Base-by-base conservation (phyloP, 2,888 invertebrate genomes). In the Temnothorax rugatulus region DNA sequence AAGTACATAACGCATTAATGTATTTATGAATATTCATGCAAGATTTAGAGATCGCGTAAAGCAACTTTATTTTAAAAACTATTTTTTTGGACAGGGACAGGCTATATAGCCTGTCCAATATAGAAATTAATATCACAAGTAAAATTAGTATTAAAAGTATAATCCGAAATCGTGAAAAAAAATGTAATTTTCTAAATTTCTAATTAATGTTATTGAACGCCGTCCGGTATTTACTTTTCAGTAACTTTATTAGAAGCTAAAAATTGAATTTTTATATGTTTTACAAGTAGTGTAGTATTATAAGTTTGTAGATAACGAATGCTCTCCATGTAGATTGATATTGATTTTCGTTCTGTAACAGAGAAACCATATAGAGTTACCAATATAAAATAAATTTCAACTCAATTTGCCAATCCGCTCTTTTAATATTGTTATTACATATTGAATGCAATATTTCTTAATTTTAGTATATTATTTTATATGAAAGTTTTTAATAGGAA, bases 311-410 rank as follows among this genome's bases (percentile, higher is more conserved):
- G 38, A 52, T 25, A 4, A 41, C 1, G 7, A 76, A 25, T 38
- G 21, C 18, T 5, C 4, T n/a, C 18, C 18, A 38, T 50, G 11
- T 41, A 54, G 13, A 25, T 54, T 21, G 13, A 44, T 61, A 61
- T 15, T 75, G 8, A 74, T 29, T 77, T 66, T 66, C 5, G 1
- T 41, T 41, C 13, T 66, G 41, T 77, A 77, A 63, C 18, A 76
- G 4, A 61, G 4, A 63, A 63, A 29, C 41, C 0, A 41, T 52
- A 64, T 76, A 52, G 7, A 34, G 54, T 77, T 77, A 68, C 52
- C 68, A 77, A 57, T 76, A 21, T 25, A 66, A 52, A 64, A 52
- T 76, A 54, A 76, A 76, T 76, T 66, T 76, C 41, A 66, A 25
- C 7, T 77, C 8, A 54, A 66, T 54, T 57, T 66, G 25, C 25